phyloP scores from a whole-genome alignment of 2,888 invertebrate genomes.

The Crossocerus cetratus region DNA sequence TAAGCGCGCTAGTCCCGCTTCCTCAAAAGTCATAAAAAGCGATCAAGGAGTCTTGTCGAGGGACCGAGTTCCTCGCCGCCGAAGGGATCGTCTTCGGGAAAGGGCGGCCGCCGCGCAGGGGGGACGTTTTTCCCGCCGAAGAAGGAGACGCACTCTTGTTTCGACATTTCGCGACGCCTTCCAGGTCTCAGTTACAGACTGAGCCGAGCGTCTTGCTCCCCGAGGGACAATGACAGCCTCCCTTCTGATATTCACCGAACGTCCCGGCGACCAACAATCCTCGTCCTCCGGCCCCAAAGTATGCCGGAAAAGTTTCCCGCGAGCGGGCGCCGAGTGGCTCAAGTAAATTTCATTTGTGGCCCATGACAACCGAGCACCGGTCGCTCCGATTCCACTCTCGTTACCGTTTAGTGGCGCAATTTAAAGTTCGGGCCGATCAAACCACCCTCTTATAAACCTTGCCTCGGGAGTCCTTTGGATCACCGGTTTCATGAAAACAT shows the following conservation, averaged over 20 bases:
- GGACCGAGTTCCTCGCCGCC: not conserved
- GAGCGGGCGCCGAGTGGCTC: not conserved
- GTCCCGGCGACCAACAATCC: constrained; percentile 16
- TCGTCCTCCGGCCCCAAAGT: constrained; percentile 7
- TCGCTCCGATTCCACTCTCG: constrained; percentile 21
- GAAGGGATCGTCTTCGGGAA: not conserved
- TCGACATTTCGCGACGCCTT: constrained; percentile 3
- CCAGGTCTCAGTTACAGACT: constrained; percentile 36
- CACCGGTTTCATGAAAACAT: not conserved
- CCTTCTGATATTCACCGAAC: constrained; percentile 51
- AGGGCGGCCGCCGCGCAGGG: no score
- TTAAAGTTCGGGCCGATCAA: constrained; percentile 24
- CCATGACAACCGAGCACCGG: constrained; percentile 1
- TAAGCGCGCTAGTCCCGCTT: no score
- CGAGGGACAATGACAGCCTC: constrained; percentile 70
- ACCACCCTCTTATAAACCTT: not conserved
- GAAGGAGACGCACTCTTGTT: not conserved
- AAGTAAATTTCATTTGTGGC: constrained; percentile 35
- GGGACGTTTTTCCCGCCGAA: no score
- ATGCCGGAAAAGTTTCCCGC: constrained; percentile 10
- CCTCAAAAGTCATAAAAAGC: constrained; percentile 54
- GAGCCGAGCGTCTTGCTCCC: constrained; percentile 58
- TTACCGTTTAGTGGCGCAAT: constrained; percentile 6
- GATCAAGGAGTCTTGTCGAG: not conserved
- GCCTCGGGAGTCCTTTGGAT: constrained; percentile 9